These are phyloP conservation scores for Drosophila mayri DNA, from an alignment of 1,140 invertebrate species.

Conservation along the genomic window DNA sequence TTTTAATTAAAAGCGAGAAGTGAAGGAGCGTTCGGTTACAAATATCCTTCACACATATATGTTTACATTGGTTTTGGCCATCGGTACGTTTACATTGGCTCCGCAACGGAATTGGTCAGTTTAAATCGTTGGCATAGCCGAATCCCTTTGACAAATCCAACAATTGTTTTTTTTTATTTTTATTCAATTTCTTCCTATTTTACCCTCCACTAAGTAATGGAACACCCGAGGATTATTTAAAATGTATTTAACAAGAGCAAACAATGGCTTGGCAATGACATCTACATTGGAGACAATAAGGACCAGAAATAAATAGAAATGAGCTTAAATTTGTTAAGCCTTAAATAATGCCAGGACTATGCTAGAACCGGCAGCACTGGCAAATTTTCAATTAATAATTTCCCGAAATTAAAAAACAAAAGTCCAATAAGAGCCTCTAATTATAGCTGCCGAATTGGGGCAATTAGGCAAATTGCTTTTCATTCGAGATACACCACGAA, in stretches of 20 bases:
- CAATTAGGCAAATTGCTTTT: slow-evolving; percentile 59
- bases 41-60: slow-evolving; percentile 14
- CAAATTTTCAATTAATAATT: slow-evolving; percentile 48
- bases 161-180: slow-evolving; percentile 11
- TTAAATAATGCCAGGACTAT: background rate
- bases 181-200: slow-evolving; percentile 18
- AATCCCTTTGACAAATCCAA: slow-evolving; percentile 23
- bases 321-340: background rate
- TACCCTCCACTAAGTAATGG: background rate
- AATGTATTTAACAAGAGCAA: slow-evolving; percentile 14
- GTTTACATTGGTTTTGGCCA: slow-evolving; percentile 44
- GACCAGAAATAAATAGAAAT: background rate
- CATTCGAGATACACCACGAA: slow-evolving; percentile 19
- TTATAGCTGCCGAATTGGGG: slow-evolving; percentile 54
- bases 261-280: slow-evolving; percentile 1
- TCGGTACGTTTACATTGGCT: slow-evolving; percentile 54
- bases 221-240: slow-evolving; percentile 1
- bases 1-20: slow-evolving; percentile 69
- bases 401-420: slow-evolving; percentile 19
- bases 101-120: slow-evolving; percentile 56
- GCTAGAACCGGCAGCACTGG: slow-evolving; percentile 1
- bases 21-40: slow-evolving; percentile 5
- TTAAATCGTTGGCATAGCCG: slow-evolving; percentile 40
- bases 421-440: slow-evolving; percentile 40
- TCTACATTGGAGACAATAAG: background rate